Evolutionary conservation across 2,113 vertebrate species (phyloP).

Genomic region (Misgurnus mizolepis): DNA sequence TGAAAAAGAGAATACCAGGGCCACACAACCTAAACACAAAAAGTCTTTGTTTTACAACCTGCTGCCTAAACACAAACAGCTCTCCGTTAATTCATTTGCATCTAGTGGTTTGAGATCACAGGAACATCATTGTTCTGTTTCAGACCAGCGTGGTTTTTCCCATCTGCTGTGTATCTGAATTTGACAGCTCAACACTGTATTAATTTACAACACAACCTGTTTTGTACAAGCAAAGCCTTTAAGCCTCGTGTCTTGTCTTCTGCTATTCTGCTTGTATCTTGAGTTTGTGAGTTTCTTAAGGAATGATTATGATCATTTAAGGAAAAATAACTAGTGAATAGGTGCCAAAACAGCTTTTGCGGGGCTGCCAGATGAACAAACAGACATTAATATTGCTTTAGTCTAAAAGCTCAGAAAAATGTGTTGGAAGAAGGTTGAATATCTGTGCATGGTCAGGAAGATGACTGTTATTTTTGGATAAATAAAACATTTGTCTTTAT

Average conservation of each 20-base stretch:
- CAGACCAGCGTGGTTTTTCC: neutral
- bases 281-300: neutral
- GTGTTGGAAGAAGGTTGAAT: neutral
- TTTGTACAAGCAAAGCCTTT: neutral
- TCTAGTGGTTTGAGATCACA: slow-evolving; percentile 16
- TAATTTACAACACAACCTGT: slow-evolving; percentile 9
- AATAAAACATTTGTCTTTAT: slow-evolving; percentile 57
- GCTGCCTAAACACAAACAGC: slow-evolving; percentile 19
- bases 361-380: neutral
- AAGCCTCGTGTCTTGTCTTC: neutral
- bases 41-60: slow-evolving; percentile 10
- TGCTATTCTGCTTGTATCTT: neutral
- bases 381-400: neutral
- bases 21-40: neutral
- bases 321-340: neutral
- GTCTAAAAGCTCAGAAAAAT: neutral
- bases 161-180: slow-evolving; percentile 26
- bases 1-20: neutral
- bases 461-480: slow-evolving; percentile 53
- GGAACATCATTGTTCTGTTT: slow-evolving; percentile 24
- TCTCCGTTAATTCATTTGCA: slow-evolving; percentile 30
- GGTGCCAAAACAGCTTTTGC: neutral
- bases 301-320: neutral
- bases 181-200: slow-evolving; percentile 22
- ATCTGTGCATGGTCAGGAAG: slow-evolving; percentile 3